phyloP scores from a whole-genome alignment of 2,888 invertebrate genomes.

The Drosophila barbarae region DNA sequence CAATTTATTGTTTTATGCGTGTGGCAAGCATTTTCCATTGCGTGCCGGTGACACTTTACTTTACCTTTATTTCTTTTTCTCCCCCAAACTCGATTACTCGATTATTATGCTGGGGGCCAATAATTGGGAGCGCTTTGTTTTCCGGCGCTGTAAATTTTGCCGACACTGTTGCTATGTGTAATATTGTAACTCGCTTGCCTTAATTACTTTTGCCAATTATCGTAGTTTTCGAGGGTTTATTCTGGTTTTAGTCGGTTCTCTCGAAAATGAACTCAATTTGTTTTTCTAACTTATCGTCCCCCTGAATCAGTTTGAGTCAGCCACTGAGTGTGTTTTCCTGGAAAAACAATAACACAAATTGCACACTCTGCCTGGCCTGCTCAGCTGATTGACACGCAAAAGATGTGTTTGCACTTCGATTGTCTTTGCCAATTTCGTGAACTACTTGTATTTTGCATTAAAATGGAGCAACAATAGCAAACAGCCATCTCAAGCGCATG shows the following conservation, averaged over 20 bases:
- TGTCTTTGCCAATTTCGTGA: constrained; percentile 26
- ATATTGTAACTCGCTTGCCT: constrained; percentile 10
- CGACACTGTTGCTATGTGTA: constrained; percentile 22
- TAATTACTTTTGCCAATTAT: constrained; percentile 32
- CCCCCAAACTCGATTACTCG: constrained; percentile 18
- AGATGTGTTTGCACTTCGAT: constrained; percentile 27
- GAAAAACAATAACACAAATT: constrained; percentile 18
- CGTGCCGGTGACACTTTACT: constrained; percentile 38
- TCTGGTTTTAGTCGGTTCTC: constrained; percentile 52
- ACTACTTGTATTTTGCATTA: constrained; percentile 19
- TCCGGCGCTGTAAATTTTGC: constrained; percentile 6
- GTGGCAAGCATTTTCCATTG: constrained; percentile 40
- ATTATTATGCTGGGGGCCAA: constrained; percentile 49
- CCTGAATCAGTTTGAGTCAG: constrained; percentile 39
- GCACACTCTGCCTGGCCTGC: constrained; percentile 4
- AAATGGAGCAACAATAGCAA: constrained; percentile 18
- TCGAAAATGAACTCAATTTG: constrained; percentile 24
- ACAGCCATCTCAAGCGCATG: constrained; percentile 42
- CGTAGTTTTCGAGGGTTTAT: constrained; percentile 20
- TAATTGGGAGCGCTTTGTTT: constrained; percentile 24
- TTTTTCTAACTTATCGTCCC: constrained; percentile 4
- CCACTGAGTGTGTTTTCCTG: constrained; percentile 25
- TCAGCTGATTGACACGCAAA: constrained; percentile 20
- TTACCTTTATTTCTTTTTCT: constrained; percentile 15
- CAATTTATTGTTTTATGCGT: constrained; percentile 65